phyloP scores from a whole-genome alignment of 2,888 invertebrate species.

The Platycheirus albimanus region DNA sequence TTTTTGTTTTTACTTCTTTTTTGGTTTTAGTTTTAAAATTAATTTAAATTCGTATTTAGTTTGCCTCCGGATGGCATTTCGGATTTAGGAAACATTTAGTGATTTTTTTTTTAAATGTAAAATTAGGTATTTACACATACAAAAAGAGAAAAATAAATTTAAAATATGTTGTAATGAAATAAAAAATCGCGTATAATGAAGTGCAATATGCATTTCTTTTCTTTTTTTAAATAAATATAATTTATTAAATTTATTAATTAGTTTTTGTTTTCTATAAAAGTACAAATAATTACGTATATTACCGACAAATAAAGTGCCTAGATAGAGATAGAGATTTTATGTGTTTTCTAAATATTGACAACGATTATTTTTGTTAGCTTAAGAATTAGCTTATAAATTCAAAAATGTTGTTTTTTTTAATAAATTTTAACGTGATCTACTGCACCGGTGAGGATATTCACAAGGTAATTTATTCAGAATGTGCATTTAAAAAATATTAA shows the following conservation, averaged over 20 bases:
- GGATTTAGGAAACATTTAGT: conserved; percentile 70
- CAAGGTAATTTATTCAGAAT: too few relatives aligned
- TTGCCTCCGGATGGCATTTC: conserved; percentile 70
- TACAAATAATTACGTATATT: conserved; percentile 73
- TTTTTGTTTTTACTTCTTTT: conserved; percentile 12
- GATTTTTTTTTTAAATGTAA: conserved; percentile 29
- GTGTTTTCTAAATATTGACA: conserved; percentile 26
- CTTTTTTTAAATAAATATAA: conserved; percentile 11
- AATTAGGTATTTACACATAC: neutral
- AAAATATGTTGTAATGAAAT: neutral
- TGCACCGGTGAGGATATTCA: too few relatives aligned
- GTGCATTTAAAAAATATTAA: too few relatives aligned
- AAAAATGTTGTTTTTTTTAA: too few relatives aligned
- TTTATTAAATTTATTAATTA: conserved; percentile 11
- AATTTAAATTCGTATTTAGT: conserved; percentile 73
- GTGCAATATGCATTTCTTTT: conserved; percentile 69
- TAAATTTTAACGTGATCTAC: too few relatives aligned
- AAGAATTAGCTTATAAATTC: conserved; percentile 9
- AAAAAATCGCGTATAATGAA: conserved; percentile 28
- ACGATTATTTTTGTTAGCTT: conserved; percentile 39
- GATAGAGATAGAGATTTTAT: conserved; percentile 47
- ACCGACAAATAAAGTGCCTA: conserved; percentile 70
- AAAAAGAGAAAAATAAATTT: conserved; percentile 10
- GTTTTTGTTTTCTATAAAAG: conserved; percentile 67
- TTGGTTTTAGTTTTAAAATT: conserved; percentile 60